Evolutionary conservation across 2,113 vertebrate genomes (phyloP).

Genomic region (Leucosticte australis): DNA sequence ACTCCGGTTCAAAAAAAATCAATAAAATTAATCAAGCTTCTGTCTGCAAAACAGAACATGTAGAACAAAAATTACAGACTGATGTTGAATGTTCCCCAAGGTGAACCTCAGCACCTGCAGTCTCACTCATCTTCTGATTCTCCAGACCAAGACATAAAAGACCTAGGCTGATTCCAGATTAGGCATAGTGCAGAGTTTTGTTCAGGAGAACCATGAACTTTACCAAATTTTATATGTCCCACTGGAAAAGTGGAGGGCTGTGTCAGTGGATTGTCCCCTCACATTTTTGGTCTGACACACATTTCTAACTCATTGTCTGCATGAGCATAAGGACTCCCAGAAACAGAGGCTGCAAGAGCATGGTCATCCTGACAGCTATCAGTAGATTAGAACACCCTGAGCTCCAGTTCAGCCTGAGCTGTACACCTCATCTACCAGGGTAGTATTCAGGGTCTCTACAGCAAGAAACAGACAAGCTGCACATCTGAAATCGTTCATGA

Average conservation of each 20-base stretch:
- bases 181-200: background rate
- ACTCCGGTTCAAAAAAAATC: background rate
- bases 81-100: background rate
- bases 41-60: background rate
- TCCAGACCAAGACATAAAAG: background rate
- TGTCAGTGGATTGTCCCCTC: background rate
- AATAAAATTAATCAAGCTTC: background rate
- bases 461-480: background rate
- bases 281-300: background rate
- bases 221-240: background rate
- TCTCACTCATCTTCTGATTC: background rate
- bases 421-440: background rate
- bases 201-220: background rate
- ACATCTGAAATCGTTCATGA: background rate
- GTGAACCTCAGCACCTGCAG: background rate
- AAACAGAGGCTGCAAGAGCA: background rate
- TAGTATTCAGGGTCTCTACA: accelerated
- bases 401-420: background rate
- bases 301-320: background rate
- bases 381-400: background rate
- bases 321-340: background rate
- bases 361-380: background rate
- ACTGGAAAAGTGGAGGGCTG: background rate
- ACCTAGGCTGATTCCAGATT: background rate
- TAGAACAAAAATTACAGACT: background rate